Conservation (phyloP, 1,140 invertebrate species). For the Spodoptera litura region DNA sequence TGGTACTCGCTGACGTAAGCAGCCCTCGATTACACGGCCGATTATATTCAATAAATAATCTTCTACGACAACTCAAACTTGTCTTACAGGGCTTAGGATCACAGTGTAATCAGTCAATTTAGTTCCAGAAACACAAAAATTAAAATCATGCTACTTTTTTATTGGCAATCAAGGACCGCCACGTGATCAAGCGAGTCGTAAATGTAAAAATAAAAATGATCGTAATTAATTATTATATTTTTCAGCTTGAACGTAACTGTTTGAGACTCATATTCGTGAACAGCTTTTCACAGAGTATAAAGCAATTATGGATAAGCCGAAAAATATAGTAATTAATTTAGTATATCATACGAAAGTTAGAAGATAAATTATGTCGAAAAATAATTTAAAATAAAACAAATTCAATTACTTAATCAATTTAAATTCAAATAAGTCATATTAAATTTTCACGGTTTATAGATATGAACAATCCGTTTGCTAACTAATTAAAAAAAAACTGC, state of each 20-base stretch:
- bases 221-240: no score
- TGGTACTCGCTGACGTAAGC: not conserved
- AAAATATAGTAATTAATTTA: no score
- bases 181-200: not conserved
- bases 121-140: constrained; percentile 15
- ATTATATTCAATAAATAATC: not conserved
- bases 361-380: not conserved
- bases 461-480: constrained; percentile 5
- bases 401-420: constrained; percentile 16
- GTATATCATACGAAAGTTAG: no score
- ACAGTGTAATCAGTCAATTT: constrained; percentile 27
- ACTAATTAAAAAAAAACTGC: not conserved
- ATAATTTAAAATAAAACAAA: not conserved
- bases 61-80: constrained; percentile 6
- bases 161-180: not conserved
- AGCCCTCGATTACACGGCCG: not conserved
- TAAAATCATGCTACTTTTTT: not conserved
- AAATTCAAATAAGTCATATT: constrained; percentile 6
- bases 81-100: constrained; percentile 16
- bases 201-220: not conserved
- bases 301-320: no score
- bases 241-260: no score
- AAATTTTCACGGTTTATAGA: not conserved
- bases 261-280: no score
- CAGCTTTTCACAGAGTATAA: no score